A percentile compares a stretch with the other conserved stretches of the same genome.
Evolutionary conservation across 2,888 invertebrate species (phyloP).

Genomic region (Sminthurides aquaticus): DNA sequence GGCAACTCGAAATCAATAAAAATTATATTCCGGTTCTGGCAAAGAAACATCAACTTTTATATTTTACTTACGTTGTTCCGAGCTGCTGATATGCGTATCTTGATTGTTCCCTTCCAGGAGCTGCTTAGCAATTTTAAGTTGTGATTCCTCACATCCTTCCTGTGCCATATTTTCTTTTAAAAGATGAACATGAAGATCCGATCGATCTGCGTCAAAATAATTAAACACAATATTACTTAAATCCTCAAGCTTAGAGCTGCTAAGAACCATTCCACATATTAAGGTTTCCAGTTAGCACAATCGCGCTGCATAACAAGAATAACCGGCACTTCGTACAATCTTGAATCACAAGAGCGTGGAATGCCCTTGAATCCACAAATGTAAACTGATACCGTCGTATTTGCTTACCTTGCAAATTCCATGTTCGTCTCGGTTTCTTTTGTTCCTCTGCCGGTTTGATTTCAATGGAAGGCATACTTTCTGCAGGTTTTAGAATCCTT

Average conservation of each 20-base stretch:
- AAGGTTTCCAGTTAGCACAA: too few relatives aligned
- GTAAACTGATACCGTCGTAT: too few relatives aligned
- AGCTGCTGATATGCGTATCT: not conserved
- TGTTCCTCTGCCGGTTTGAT: not conserved
- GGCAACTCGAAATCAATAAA: too few relatives aligned
- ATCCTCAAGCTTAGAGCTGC: too few relatives aligned
- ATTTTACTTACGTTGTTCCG: constrained; percentile 9
- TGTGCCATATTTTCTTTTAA: constrained; percentile 57
- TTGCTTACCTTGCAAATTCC: not conserved
- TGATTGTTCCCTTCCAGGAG: not conserved
- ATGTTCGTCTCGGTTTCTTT: not conserved
- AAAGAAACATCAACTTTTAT: too few relatives aligned
- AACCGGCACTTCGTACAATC: too few relatives aligned
- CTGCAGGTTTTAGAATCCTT: not conserved
- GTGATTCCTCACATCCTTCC: constrained; percentile 82
- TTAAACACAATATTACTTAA: too few relatives aligned
- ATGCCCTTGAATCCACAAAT: not conserved
- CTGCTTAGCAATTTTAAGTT: constrained; percentile 70
- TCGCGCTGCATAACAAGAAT: too few relatives aligned
- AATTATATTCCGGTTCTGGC: too few relatives aligned
- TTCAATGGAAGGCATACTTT: not conserved
- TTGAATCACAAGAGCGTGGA: too few relatives aligned
- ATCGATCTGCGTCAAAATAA: constrained; percentile 40
- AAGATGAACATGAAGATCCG: constrained; percentile 43
- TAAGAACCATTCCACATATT: too few relatives aligned